Base-by-base conservation (phyloP, 2,113 vertebrate species). In the Vicugna pacos region DNA sequence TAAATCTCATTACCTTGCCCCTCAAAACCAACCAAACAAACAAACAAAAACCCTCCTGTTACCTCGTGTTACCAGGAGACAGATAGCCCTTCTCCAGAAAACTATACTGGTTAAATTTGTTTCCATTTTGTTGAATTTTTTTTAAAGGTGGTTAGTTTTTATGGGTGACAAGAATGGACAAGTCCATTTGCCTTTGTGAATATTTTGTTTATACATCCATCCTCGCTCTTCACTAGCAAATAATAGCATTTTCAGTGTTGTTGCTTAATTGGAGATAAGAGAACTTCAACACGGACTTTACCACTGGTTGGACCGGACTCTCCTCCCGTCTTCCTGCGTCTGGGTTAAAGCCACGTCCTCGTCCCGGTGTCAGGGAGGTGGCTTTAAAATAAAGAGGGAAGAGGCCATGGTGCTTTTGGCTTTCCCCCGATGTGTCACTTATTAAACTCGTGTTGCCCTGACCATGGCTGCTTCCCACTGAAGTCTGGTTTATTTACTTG, bases 401-500 rank as follows among this genome's bases (percentile, higher is more conserved):
- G 0, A 48, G 75, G 87, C 89, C 82, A 46, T 8, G 9, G 91
- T 80, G 65, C 97, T 94, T 95, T 77, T 32, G 94, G 95, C 91
- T 98, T 98, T 98, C 91, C 86, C 97, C 96, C 94, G 56, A 81
- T 35, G 96, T 98, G 98, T 98, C 98, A 98, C 98, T 99, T 99
- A 99, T 98, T 99, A 99, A 99, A 99, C 99, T 98, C 98, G 98
- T 98, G 98, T 99, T 99, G 98, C 99, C 98, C 98, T 98, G 98
- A 99, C 98, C 98, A 98, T 99, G 99, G 99, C 99, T 98, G 98
- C 98, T 99, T 98, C 98, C 98, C 98, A 98, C 98, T 98, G 98
- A 99, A 98, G 99, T 99, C 99, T 99, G 98, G 98, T 99, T 99
- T 99, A 99, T 99, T 99, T 99, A 99, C 99, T 99, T 99, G 99